These are phyloP conservation scores for Rhorus exstirpatorius DNA, from an alignment of 2,888 invertebrate genomes.

Conservation along the genomic window DNA sequence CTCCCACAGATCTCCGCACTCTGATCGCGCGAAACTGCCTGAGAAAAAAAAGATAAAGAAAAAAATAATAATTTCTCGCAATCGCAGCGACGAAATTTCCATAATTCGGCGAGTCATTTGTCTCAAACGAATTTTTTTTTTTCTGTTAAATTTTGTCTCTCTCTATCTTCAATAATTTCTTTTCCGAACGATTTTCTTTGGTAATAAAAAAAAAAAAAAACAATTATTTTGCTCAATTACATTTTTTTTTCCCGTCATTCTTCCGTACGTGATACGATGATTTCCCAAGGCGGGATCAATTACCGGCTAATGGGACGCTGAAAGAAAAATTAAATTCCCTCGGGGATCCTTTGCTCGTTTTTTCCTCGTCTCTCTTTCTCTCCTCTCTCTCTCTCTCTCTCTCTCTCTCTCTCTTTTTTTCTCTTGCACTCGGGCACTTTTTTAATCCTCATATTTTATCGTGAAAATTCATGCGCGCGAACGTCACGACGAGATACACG, in stretches of 20 bases:
- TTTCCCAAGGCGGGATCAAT: constrained; percentile 6
- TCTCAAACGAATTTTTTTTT: too few relatives aligned
- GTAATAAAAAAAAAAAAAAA: constrained; percentile 6
- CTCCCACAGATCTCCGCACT: neutral
- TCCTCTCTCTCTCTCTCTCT: too few relatives aligned
- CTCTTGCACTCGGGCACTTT: neutral
- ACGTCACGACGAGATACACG: constrained; percentile 34
- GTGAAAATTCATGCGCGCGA: neutral
- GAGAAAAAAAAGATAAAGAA: neutral
- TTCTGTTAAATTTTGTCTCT: too few relatives aligned
- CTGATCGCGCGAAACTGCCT: neutral
- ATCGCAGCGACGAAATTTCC: too few relatives aligned
- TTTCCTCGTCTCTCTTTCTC: too few relatives aligned
- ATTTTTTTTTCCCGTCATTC: neutral
- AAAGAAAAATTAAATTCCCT: neutral
- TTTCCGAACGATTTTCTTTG: too few relatives aligned
- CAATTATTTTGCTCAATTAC: neutral
- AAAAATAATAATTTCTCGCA: too few relatives aligned
- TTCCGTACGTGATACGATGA: neutral
- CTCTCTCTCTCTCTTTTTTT: neutral
- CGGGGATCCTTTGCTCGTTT: neutral
- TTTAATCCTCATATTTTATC: constrained; percentile 11
- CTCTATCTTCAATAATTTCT: too few relatives aligned
- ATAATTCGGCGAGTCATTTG: too few relatives aligned
- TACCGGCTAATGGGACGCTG: neutral